Evolutionary conservation across 2,888 invertebrate species (phyloP).

Genomic region (Bibio marci): DNA sequence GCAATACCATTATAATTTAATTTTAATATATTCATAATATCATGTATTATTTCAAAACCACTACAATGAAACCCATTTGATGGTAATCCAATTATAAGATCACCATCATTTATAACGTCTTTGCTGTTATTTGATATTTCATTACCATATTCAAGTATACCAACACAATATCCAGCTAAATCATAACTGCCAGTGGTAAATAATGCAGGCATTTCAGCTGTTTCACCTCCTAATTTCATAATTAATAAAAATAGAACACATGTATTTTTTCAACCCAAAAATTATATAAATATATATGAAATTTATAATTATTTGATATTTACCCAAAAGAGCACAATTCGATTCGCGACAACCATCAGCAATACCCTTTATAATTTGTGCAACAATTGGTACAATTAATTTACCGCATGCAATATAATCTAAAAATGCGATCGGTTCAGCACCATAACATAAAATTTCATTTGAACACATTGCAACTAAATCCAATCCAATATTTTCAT

Average conservation of each 20-base stretch:
- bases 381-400: slow-evolving; percentile 58
- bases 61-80: slow-evolving; percentile 90
- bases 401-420: slow-evolving; percentile 92
- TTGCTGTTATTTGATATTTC: slow-evolving; percentile 41
- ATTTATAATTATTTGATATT: slow-evolving; percentile 10
- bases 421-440: slow-evolving; percentile 87
- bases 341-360: slow-evolving; percentile 74
- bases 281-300: neutral
- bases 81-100: slow-evolving; percentile 69
- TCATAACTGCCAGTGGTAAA: slow-evolving; percentile 82
- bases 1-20: slow-evolving; percentile 40
- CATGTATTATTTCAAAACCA: slow-evolving; percentile 79
- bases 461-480: slow-evolving; percentile 97
- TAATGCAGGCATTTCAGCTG: slow-evolving; percentile 95
- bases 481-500: slow-evolving; percentile 80
- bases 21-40: slow-evolving; percentile 49
- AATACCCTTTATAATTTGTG: slow-evolving; percentile 68
- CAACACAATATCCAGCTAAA: slow-evolving; percentile 89
- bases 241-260: neutral
- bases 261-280: no score
- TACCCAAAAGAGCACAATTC: slow-evolving; percentile 78
- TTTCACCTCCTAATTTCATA: slow-evolving; percentile 59
- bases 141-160: slow-evolving; percentile 62
- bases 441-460: slow-evolving; percentile 88
- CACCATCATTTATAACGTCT: slow-evolving; percentile 43